phyloP scores from a whole-genome alignment of 2,113 vertebrate species.

The Colaptes auratus region DNA sequence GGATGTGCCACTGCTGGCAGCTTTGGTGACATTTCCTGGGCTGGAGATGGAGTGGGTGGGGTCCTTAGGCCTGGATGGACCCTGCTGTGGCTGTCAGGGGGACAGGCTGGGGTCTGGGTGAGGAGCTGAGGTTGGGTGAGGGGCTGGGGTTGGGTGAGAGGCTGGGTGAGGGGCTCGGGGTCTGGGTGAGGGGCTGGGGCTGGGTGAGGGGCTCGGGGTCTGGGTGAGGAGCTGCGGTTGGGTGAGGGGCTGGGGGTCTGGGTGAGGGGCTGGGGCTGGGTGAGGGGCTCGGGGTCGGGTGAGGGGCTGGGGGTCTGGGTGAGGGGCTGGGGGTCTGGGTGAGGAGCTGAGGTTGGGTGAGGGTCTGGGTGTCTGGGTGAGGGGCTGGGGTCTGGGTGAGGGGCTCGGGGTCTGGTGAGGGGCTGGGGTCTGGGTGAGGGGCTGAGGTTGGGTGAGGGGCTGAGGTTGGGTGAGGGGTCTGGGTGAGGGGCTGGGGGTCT shows the following conservation, averaged over 20 bases:
- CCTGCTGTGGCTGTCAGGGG: too few relatives aligned
- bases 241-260: neutral
- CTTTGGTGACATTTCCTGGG: neutral
- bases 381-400: neutral
- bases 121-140: neutral
- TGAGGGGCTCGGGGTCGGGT: too few relatives aligned
- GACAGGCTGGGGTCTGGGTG: neutral
- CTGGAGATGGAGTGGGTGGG: accelerated
- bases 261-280: neutral
- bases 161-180: neutral
- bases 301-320: neutral
- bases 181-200: neutral
- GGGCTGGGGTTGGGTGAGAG: neutral
- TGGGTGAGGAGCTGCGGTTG: neutral
- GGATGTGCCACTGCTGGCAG: neutral
- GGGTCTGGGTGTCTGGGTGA: neutral
- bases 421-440: neutral
- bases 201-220: neutral
- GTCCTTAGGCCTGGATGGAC: neutral
- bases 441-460: neutral
- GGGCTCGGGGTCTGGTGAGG: neutral
- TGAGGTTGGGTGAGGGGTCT: neutral
- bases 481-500: too few relatives aligned
- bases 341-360: neutral
- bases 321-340: neutral